A percentile compares a stretch with the other conserved stretches of the same genome.
These are phyloP conservation scores for Chrysotoxum bicinctum DNA, from an alignment of 2,888 invertebrate genomes.

Conservation along the genomic window DNA sequence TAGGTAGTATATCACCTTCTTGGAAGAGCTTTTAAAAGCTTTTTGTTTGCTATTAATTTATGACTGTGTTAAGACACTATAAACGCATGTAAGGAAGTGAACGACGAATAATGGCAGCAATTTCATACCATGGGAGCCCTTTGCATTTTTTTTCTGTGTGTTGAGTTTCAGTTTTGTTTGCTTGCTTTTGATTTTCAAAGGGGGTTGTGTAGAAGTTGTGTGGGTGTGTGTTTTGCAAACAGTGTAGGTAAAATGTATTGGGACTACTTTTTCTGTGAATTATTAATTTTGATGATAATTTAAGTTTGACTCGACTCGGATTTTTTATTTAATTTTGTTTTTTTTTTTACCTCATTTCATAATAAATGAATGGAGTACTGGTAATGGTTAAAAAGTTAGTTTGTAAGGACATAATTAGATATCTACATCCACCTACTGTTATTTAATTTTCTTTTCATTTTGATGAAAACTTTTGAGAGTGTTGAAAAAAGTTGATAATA, in stretches of 20 bases:
- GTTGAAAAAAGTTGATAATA: background rate
- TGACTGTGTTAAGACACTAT: conserved; percentile 37
- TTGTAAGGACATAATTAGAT: background rate
- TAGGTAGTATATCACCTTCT: background rate
- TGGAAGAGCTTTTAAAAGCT: conserved; percentile 17
- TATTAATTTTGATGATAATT: background rate
- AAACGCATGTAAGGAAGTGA: conserved; percentile 70
- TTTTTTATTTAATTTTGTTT: no score
- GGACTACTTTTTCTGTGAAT: background rate
- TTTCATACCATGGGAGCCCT: conserved; percentile 44
- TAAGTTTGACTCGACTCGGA: background rate
- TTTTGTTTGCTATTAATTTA: conserved; percentile 14
- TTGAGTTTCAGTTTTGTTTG: conserved; percentile 12
- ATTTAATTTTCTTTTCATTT: background rate
- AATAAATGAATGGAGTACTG: background rate
- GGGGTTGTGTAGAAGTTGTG: background rate
- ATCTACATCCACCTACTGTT: background rate
- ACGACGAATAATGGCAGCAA: conserved; percentile 48
- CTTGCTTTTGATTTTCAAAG: background rate
- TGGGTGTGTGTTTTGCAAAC: conserved; percentile 16
- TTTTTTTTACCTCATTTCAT: background rate
- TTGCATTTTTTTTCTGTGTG: background rate
- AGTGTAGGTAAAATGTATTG: conserved; percentile 61
- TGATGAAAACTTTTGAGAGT: background rate
- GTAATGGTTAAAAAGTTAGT: background rate